Evolutionary conservation across 2,113 vertebrate species (phyloP).

Genomic region (Psittacus erithacus): DNA sequence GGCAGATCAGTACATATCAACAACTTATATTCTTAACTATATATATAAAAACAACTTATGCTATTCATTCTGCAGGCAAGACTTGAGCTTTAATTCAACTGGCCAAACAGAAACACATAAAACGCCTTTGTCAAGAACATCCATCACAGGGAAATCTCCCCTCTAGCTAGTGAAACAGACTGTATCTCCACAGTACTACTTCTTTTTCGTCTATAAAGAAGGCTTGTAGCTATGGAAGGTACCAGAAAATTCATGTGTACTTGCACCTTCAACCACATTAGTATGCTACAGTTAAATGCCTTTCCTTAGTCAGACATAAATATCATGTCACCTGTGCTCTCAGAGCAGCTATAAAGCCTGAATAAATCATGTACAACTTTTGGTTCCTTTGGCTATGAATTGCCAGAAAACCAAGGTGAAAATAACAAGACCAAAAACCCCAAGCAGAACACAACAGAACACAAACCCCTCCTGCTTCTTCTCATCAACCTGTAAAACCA

Average conservation of each 20-base stretch:
- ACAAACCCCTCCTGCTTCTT: neutral
- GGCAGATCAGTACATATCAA: neutral
- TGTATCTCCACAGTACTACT: neutral
- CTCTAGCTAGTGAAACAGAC: neutral
- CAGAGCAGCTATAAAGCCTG: neutral
- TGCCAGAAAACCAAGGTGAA: constrained; percentile 41
- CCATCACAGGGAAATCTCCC: neutral
- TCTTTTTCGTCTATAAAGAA: neutral
- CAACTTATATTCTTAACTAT: neutral
- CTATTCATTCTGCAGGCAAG: neutral
- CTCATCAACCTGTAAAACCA: neutral
- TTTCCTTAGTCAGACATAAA: neutral
- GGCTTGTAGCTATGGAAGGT: neutral
- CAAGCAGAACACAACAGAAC: neutral
- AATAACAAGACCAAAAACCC: neutral
- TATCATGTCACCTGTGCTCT: neutral
- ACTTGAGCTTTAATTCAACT: neutral
- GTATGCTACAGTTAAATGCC: neutral
- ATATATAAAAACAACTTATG: neutral
- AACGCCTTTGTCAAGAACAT: neutral
- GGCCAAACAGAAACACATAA: neutral
- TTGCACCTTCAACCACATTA: neutral
- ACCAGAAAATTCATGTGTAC: neutral
- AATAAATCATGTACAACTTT: constrained; percentile 18
- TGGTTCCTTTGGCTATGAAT: constrained; percentile 36